Evolutionary conservation across 2,113 vertebrate species (phyloP).

Genomic region (Passer montanus): DNA sequence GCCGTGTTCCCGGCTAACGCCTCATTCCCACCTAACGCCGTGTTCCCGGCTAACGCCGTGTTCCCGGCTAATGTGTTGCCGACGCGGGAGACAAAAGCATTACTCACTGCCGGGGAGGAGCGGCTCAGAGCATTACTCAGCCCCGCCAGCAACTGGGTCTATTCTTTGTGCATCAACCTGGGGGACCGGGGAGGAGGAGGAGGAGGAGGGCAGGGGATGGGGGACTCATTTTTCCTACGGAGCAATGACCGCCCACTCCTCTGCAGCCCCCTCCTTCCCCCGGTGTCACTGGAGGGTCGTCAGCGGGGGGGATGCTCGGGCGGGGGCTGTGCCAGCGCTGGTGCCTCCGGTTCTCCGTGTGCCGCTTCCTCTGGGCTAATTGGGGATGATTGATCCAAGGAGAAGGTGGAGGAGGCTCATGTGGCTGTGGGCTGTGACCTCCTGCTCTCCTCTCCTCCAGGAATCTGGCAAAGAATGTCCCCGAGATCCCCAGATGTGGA

Average conservation of each 20-base stretch:
- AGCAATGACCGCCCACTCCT: background rate
- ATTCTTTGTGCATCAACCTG: background rate
- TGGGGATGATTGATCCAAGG: slow-evolving; percentile 12
- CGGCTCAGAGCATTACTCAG: slow-evolving; percentile 54
- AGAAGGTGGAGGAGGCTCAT: background rate
- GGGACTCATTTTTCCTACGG: background rate
- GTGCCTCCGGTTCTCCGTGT: background rate
- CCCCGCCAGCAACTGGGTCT: slow-evolving; percentile 34
- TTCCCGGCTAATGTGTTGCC: background rate
- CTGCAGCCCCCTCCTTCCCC: background rate
- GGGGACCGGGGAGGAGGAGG: background rate
- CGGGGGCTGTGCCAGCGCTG: background rate
- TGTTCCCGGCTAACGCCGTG: background rate
- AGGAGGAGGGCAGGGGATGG: background rate
- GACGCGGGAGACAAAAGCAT: slow-evolving; percentile 5
- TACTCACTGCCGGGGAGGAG: slow-evolving; percentile 59
- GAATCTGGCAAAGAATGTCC: background rate
- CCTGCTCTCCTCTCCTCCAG: background rate
- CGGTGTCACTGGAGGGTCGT: background rate
- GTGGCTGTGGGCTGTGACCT: background rate
- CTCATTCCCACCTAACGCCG: background rate
- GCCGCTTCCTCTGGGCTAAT: background rate
- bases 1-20: background rate
- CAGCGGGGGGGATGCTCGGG: background rate
- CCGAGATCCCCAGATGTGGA: background rate